Base-by-base conservation (phyloP, 2,113 vertebrate genomes). In the Eublepharis macularius region DNA sequence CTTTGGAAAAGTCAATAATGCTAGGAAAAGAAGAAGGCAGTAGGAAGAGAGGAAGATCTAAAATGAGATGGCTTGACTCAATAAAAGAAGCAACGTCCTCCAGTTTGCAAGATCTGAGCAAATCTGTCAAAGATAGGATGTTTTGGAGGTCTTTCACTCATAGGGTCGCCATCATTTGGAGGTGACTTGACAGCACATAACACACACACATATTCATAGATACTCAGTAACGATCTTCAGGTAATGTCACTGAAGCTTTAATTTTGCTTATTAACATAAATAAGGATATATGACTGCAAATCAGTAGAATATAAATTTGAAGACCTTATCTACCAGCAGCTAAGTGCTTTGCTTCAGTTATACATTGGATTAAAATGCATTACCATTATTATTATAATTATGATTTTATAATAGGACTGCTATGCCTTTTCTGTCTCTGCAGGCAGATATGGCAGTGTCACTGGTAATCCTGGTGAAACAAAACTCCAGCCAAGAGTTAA, bases 221-320 rank as follows among this genome's bases (percentile, higher is more conserved):
- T 60, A 83, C 24, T 39, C 51, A 63, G 63, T 24, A 72, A 45
- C n/a, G 19, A 60, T 32, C 68, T 73, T 60, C 36, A 73, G 19
- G 57, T 32, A 14, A 21, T 32, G 8, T 57, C 68, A 82, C 29
- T 34, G 10, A 2, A 17, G 39, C 7, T 73, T 85, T 65, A 79
- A 80, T 73, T 73, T n/a, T 47, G 32, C 73, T 86, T 57, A 74
- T 74, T 80, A 34, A n/a, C 32, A 74, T 8, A 8, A 36, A 80
- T 74, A 43, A 80, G 11, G 41, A 54, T 65, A 43, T 49, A 17
- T 36, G 54, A 80, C n/a, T 73, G 41, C 41, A 80, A 47, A 73
- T 57, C n/a, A 47, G 65, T 79, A 39, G 72, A 79, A 32, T 72
- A 85, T 85, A 73, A 80, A 85, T 79, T 72, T 39, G 72, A 80